Base-by-base conservation (phyloP, 2,888 invertebrate species). In the Nephrocerus scutellatus region DNA sequence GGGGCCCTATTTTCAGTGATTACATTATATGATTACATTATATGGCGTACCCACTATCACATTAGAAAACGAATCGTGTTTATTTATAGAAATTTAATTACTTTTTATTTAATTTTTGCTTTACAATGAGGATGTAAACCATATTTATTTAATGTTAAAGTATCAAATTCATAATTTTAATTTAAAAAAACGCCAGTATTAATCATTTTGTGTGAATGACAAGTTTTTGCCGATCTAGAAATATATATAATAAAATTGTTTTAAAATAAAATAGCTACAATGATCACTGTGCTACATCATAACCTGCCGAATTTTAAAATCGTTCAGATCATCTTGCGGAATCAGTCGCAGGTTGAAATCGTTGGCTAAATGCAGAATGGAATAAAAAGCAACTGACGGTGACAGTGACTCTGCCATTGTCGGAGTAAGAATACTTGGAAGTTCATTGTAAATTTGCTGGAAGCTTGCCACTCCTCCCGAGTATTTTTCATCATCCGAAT, bases 291-390 rank as follows among this genome's bases (percentile, higher is more conserved):
- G 34, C 41, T 48, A 46, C 30, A 32, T 44, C 25, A 51, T 36
- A 9, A 66, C 47, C 52, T 66, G 62, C 28, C 63, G 54, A 45
- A 66, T 65, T 49, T 56, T 50, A 42, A 80, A 73, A 59, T 81
- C 77, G 40, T 71, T 68, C 4, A 74, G 57, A 46, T 75, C 71
- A 0, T 70, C 59, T 9, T 66, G 64, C 37, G 73, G 74, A 49
- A 72, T 69, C 16, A 81, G 58, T 23, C 74, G 58, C 2, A 85
- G 66, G 23, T 73, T 77, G 54, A 81, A 79, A 59, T 91, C 90
- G 60, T 91, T 91, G 3, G 86, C 84, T 52, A 91, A 70, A 71
- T 91, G 90, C 5, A 91, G 70, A 13, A 90, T 71, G 1, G 88
- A 83, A 16, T 86, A 77, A 62, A 90, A 80, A 1, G 86, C 84